Percentiles rank a stretch among this genome's conserved stretches.
Conservation (phyloP, 2,797 vertebrate species). For the Lagorchestes hirsutus region DNA sequence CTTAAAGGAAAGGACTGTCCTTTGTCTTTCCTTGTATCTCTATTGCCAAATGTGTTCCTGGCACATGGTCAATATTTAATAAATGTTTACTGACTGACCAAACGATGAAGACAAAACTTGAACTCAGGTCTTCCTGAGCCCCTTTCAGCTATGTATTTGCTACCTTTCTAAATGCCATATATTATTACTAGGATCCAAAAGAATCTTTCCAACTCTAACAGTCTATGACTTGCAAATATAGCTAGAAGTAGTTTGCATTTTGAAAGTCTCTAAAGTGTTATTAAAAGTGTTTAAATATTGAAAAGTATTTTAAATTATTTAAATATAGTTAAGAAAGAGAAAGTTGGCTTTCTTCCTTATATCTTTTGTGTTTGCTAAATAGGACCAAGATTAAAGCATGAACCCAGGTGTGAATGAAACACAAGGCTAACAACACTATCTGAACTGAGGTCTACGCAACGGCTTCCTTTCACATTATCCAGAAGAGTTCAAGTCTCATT, state of each 20-base stretch:
- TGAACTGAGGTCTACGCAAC: neutral
- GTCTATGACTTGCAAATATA: neutral
- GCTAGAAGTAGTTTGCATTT: neutral
- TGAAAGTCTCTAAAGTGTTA: neutral
- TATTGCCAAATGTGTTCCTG: neutral
- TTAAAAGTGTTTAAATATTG: neutral
- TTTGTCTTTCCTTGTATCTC: neutral
- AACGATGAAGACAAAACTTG: neutral
- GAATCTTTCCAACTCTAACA: neutral
- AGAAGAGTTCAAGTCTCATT: slow-evolving; percentile 32
- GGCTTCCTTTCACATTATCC: neutral
- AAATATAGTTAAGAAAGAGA: neutral
- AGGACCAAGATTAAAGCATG: neutral
- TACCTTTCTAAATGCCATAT: neutral
- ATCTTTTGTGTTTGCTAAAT: neutral
- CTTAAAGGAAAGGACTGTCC: neutral
- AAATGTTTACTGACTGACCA: neutral
- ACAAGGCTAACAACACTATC: neutral
- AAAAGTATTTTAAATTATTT: neutral
- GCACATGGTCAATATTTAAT: neutral
- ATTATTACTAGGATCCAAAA: neutral
- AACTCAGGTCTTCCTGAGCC: neutral
- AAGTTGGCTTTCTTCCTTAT: neutral
- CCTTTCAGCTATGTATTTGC: neutral
- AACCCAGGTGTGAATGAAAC: slow-evolving; percentile 25